Evolutionary conservation across 2,113 vertebrate species (phyloP).

Genomic region (Silurus asotus): DNA sequence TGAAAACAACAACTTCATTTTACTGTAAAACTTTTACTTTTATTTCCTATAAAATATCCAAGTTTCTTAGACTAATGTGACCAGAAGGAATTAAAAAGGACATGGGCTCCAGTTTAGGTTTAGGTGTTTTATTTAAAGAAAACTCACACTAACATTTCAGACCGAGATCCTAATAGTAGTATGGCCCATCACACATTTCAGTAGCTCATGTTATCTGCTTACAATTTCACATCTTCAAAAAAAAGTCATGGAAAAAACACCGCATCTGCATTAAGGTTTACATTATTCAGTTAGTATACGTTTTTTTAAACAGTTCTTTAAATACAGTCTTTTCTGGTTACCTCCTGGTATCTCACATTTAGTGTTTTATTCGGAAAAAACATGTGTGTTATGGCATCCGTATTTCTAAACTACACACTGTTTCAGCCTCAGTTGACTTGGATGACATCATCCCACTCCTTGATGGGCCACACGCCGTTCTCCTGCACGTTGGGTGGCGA

Average conservation of each 20-base stretch:
- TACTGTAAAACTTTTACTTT: too few relatives aligned
- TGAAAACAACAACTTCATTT: too few relatives aligned
- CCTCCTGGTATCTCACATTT: not conserved
- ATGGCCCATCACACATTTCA: not conserved
- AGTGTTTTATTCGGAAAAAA: not conserved
- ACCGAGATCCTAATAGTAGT: not conserved
- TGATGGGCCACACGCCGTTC: conserved; percentile 82
- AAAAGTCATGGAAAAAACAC: not conserved
- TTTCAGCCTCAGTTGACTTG: conserved; percentile 75
- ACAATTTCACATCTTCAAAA: conserved; percentile 1
- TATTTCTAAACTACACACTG: not conserved
- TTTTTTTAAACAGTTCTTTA: not conserved
- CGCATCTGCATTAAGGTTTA: not conserved
- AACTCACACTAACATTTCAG: not conserved
- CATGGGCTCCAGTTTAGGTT: not conserved
- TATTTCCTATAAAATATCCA: not conserved
- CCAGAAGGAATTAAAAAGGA: not conserved
- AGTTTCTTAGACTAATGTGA: not conserved
- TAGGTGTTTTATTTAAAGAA: not conserved
- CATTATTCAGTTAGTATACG: not conserved
- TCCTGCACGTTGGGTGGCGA: conserved; percentile 81
- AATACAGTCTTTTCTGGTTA: not conserved
- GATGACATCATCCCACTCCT: conserved; percentile 85
- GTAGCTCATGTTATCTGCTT: not conserved
- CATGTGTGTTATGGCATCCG: not conserved